Evolutionary conservation across 2,797 vertebrate species (phyloP).

Genomic region (Trichosurus vulpecula): DNA sequence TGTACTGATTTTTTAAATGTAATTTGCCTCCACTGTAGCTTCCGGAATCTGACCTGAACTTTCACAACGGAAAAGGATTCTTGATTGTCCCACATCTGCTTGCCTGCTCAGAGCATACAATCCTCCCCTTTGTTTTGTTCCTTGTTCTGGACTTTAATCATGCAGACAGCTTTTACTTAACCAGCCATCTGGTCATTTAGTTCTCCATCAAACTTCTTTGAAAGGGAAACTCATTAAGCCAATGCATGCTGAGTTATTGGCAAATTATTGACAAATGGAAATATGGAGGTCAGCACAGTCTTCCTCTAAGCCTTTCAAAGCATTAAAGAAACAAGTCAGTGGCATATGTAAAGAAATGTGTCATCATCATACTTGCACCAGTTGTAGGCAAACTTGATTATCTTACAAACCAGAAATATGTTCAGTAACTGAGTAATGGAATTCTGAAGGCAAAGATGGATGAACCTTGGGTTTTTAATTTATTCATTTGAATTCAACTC

Average conservation of each 20-base stretch:
- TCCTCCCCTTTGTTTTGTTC: slow-evolving; percentile 63
- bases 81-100: slow-evolving; percentile 34
- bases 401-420: slow-evolving; percentile 44
- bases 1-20: background rate
- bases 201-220: slow-evolving; percentile 70
- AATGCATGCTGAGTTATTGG: slow-evolving; percentile 66
- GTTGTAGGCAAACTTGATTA: background rate
- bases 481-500: slow-evolving; percentile 52
- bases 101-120: slow-evolving; percentile 40
- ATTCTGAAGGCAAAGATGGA: slow-evolving; percentile 63
- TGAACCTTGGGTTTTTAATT: background rate
- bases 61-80: slow-evolving; percentile 40
- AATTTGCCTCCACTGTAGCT: background rate
- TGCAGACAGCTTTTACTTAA: slow-evolving; percentile 69
- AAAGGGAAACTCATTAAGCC: slow-evolving; percentile 70
- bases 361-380: background rate
- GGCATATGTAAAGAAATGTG: rapidly evolving
- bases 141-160: slow-evolving; percentile 61
- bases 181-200: slow-evolving; percentile 64
- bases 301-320: slow-evolving; percentile 31
- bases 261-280: slow-evolving; percentile 70
- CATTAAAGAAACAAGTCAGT: background rate
- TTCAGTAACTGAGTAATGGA: slow-evolving; percentile 51
- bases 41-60: background rate
- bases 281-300: slow-evolving; percentile 37